Conservation (phyloP, 2,888 invertebrate genomes). For the Scaptomyza flava region DNA sequence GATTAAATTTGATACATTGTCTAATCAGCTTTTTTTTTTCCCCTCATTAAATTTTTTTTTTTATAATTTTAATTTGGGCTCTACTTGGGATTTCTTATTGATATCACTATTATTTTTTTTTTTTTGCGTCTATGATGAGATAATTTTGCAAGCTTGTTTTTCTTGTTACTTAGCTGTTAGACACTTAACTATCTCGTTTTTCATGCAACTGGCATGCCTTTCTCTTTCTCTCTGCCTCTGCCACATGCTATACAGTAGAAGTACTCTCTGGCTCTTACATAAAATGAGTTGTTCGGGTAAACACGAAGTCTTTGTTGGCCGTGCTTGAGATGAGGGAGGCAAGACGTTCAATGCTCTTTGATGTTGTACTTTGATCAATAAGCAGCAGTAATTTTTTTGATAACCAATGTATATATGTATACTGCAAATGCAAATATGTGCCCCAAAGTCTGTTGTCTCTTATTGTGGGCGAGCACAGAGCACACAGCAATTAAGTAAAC, state of each 20-base stretch:
- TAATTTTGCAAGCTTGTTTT: background rate
- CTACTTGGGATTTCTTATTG: too few relatives aligned
- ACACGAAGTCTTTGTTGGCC: conserved; percentile 13
- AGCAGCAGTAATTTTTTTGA: conserved; percentile 4
- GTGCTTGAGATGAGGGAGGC: background rate
- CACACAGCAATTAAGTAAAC: conserved; percentile 15
- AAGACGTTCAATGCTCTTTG: background rate
- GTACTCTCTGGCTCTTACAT: background rate
- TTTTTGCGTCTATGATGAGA: background rate
- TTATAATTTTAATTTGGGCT: too few relatives aligned
- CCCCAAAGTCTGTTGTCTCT: conserved; percentile 26
- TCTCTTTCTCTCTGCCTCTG: background rate
- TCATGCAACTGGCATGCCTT: background rate
- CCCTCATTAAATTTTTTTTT: too few relatives aligned
- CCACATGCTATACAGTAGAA: background rate
- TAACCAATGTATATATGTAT: too few relatives aligned
- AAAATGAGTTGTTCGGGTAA: background rate
- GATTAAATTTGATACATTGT: conserved; percentile 1
- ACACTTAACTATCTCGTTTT: background rate
- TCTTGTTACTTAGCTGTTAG: background rate
- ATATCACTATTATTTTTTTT: background rate
- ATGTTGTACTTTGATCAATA: conserved; percentile 43
- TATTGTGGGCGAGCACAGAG: too few relatives aligned
- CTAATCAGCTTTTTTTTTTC: conserved; percentile 1
- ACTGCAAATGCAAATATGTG: too few relatives aligned